Evolutionary conservation across 2,113 vertebrate genomes (phyloP).

Genomic region (Ictalurus furcatus): DNA sequence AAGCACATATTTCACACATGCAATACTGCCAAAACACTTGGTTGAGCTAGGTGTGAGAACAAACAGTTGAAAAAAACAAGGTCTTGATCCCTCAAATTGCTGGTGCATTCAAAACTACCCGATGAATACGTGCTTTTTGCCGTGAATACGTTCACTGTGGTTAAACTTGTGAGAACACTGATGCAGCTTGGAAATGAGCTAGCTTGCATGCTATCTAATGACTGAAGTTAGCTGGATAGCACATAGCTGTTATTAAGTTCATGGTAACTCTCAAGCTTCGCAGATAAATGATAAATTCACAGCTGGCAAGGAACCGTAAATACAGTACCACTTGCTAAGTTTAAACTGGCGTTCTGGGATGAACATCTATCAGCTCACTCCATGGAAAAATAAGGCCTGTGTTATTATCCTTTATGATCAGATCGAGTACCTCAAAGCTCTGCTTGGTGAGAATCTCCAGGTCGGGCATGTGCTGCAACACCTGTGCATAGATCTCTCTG

Average conservation of each 20-base stretch:
- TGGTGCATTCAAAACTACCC: neutral
- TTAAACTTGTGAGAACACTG: neutral
- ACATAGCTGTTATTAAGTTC: neutral
- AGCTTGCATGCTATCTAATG: neutral
- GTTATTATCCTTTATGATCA: neutral
- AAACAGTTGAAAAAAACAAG: neutral
- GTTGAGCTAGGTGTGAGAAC: too few relatives aligned
- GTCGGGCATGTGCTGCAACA: conserved; percentile 85
- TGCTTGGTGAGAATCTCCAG: conserved; percentile 80
- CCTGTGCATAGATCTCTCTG: conserved; percentile 88
- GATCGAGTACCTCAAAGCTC: conserved; percentile 79
- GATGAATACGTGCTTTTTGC: neutral
- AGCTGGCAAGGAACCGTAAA: neutral
- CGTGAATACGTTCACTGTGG: neutral
- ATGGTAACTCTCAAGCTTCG: neutral
- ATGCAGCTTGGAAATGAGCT: neutral
- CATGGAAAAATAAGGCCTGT: neutral
- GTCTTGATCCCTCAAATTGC: neutral
- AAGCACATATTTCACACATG: neutral
- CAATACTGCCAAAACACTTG: neutral
- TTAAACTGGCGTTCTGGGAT: neutral
- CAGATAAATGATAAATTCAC: neutral
- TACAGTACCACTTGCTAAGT: neutral
- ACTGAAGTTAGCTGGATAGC: neutral
- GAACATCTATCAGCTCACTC: neutral